These are phyloP conservation scores for Trogon surrucura DNA, from an alignment of 2,113 vertebrate species.

Conservation along the genomic window DNA sequence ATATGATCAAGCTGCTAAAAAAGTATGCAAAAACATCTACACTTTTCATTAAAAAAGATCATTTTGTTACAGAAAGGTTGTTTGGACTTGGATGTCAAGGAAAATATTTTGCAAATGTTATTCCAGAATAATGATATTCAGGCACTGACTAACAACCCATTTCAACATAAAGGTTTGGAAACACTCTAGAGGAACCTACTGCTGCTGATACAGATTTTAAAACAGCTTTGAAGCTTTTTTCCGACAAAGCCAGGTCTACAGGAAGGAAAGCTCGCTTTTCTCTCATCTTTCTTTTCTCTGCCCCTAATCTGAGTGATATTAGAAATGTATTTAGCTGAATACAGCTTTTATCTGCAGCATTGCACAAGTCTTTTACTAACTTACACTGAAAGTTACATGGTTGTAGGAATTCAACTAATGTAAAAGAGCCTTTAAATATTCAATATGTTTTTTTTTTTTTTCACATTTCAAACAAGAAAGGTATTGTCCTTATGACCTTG, in stretches of 20 bases:
- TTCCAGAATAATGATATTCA: constrained; percentile 66
- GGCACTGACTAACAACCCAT: constrained; percentile 21
- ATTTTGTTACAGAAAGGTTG: constrained; percentile 71
- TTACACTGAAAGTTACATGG: neutral
- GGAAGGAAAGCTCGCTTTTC: neutral
- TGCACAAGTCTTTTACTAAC: neutral
- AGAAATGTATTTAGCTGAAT: neutral
- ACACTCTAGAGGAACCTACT: neutral
- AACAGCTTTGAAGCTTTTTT: neutral
- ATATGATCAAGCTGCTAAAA: constrained; percentile 70
- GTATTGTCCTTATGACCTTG: neutral
- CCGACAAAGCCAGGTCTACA: neutral
- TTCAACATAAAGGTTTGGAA: constrained; percentile 54
- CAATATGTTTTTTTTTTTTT: neutral
- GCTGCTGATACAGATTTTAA: constrained; percentile 6
- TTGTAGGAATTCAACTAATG: neutral
- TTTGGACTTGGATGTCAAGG: constrained; percentile 64
- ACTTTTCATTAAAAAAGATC: constrained; percentile 67
- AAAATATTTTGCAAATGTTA: constrained; percentile 63
- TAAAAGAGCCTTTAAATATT: neutral
- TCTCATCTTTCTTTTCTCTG: neutral
- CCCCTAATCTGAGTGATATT: neutral
- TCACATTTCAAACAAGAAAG: neutral
- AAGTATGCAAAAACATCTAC: constrained; percentile 62
- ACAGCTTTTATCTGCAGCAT: neutral